Percentiles rank a stretch among this genome's conserved stretches.
phyloP scores from a whole-genome alignment of 1,140 invertebrate genomes.

The Homalodisca vitripennis region DNA sequence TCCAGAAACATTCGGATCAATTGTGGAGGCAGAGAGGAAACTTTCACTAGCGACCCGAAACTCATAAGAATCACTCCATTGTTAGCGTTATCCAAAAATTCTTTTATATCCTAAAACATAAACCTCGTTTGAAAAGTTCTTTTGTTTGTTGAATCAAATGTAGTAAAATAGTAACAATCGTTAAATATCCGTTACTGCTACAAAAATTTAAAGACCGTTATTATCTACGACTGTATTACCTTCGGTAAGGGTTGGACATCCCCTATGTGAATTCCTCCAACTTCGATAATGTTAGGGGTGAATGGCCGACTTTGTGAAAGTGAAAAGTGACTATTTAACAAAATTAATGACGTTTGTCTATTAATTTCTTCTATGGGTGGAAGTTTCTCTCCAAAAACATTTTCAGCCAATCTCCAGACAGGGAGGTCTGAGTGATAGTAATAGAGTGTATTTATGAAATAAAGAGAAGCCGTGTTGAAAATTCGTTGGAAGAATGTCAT shows the following conservation, averaged over 20 bases:
- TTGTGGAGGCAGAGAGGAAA: conserved; percentile 37
- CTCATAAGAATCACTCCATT: conserved; percentile 48
- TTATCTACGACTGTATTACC: no score
- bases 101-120: not conserved
- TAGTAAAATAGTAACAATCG: no score
- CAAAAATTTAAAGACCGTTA: no score
- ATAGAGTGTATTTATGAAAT: not conserved
- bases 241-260: conserved; percentile 54
- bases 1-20: not conserved
- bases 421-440: conserved; percentile 12
- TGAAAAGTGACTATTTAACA: conserved; percentile 44
- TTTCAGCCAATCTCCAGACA: conserved; percentile 36
- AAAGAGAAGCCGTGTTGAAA: conserved; percentile 31
- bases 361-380: conserved; percentile 51
- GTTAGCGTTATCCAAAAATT: conserved; percentile 36
- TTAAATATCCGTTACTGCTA: no score
- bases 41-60: conserved; percentile 44
- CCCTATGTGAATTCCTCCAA: conserved; percentile 55
- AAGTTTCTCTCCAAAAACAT: conserved; percentile 55
- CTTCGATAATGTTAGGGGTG: conserved; percentile 60
- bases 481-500: conserved; percentile 31
- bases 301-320: conserved; percentile 56
- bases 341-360: conserved; percentile 35
- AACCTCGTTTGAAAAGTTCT: no score
- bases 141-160: no score